Evolutionary conservation across 2,113 vertebrate species (phyloP), one percentile per base, ranked within the genome.

Genomic region (Plecotus auritus): DNA sequence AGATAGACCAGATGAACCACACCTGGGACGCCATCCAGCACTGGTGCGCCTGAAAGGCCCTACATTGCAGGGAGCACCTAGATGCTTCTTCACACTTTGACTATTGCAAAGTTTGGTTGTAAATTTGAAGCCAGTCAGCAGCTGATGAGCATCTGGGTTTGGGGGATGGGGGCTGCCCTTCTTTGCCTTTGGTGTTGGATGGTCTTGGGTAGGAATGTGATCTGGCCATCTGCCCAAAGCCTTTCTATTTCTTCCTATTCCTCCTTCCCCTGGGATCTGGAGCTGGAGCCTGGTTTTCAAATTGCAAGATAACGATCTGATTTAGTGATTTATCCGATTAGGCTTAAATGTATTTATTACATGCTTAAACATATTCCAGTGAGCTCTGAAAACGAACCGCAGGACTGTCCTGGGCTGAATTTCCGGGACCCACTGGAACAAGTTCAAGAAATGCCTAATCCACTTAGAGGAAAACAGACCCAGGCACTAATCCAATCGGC

Each of bases 271-370:
- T 7, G 6, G 94, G 90, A 88, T 80, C 88, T 88, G 92, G 40
- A 94, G 45, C 51, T 72, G 37, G 93, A 93, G 96, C 72, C 95
- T 97, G 96, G 66, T 88, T 87, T 97, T 94, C 95, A 94, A 82
- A 96, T 96, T 95, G 93, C 69, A 94, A 96, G 96, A 96, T 94
- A 97, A 84, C 95, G 85, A 97, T 92, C 92, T 91, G 95, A 95
- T 94, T 96, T 93, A 93, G 95, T 90, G 96, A 97, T 97, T 97
- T 96, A 97, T 96, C 89, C 2, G n/a, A 96, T 97, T 98, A 96
- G 95, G 51, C 86, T 85, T 95, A 97, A 97, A 97, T 97, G 92
- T 95, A 97, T 97, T 97, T 97, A 97, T 97, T 97, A 95, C 89
- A 95, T 94, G 92, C 93, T 97, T 94, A 89, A 97, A 95, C 94